These are phyloP conservation scores for Tachyglossus aculeatus DNA, from an alignment of 2,797 vertebrate genomes.

Conservation along the genomic window DNA sequence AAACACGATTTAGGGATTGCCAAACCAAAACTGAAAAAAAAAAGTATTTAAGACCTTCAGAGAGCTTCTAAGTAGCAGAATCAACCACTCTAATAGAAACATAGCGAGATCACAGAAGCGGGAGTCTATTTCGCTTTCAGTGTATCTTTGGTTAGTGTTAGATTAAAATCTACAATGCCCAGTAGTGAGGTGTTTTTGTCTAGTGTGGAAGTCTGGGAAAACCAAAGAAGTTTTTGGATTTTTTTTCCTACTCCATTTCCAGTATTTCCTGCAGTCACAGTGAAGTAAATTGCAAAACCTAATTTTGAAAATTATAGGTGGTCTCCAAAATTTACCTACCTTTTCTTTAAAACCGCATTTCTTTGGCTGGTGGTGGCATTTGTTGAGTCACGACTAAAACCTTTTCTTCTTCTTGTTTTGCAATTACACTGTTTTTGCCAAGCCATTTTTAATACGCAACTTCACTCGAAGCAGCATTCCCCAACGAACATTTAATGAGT, in stretches of 20 bases:
- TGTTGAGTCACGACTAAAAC: slow-evolving; percentile 1
- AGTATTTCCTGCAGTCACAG: not conserved
- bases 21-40: not conserved
- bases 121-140: too few relatives aligned
- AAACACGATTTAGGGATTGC: not conserved
- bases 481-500: not conserved
- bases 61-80: accelerated
- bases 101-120: accelerated
- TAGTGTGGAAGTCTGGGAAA: not conserved
- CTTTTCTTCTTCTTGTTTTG: not conserved
- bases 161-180: too few relatives aligned
- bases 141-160: not conserved
- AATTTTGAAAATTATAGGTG: not conserved
- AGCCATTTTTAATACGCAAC: not conserved
- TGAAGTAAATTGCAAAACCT: not conserved
- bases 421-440: not conserved
- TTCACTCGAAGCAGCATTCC: not conserved
- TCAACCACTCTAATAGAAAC: not conserved
- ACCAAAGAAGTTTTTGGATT: not conserved
- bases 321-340: not conserved
- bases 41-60: accelerated
- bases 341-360: not conserved
- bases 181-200: too few relatives aligned
- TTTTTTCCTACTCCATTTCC: not conserved
- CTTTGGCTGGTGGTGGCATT: not conserved